Conservation (phyloP, 2,797 vertebrate species). For the Amniataba percoides region DNA sequence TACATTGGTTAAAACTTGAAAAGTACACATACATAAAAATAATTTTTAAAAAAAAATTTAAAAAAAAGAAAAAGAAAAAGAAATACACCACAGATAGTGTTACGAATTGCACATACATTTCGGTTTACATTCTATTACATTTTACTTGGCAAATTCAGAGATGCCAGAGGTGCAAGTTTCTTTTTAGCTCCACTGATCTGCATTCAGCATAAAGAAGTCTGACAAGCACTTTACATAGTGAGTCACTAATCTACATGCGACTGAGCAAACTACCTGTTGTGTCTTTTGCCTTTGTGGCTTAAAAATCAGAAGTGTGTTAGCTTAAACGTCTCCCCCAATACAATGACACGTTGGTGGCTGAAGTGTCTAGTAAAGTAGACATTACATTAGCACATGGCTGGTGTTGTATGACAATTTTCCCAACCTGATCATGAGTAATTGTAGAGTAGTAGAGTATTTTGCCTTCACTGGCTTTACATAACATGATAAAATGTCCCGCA, state of each 20-base stretch:
- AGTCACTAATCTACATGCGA: not conserved
- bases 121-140: constrained; percentile 47
- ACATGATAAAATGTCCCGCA: not conserved
- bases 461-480: not conserved
- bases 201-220: constrained; percentile 6
- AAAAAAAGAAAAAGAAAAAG: too few relatives aligned
- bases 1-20: constrained; percentile 41
- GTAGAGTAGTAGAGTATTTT: not conserved
- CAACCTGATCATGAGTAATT: not conserved
- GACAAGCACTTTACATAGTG: constrained; percentile 6
- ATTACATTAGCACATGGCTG: not conserved
- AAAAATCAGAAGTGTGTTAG: constrained; percentile 2
- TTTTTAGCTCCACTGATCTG: not conserved
- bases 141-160: constrained; percentile 11
- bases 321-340: not conserved
- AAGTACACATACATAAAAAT: constrained; percentile 42
- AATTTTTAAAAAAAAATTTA: too few relatives aligned
- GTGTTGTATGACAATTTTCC: not conserved
- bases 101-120: constrained; percentile 45
- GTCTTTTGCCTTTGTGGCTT: not conserved
- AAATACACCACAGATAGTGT: constrained; percentile 43
- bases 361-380: not conserved
- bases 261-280: not conserved
- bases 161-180: constrained; percentile 2
- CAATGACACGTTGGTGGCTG: not conserved